Evolutionary conservation across 1,140 invertebrate genomes (phyloP), one percentile per base, ranked within the genome.

Genomic region (Caenorhabditis latens): DNA sequence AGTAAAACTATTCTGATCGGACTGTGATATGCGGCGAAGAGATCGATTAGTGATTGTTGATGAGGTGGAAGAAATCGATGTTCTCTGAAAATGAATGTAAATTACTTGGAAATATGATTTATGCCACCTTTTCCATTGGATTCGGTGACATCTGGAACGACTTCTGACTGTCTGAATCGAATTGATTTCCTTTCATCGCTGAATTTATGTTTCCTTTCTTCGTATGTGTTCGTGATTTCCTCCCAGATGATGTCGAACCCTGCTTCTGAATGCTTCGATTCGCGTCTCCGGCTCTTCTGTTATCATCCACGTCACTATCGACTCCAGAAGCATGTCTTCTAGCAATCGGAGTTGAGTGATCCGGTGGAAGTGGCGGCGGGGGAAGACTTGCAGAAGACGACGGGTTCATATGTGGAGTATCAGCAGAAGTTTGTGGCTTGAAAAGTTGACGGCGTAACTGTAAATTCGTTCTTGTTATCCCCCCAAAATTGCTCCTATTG

Each of bases 201-300:
- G 65, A 71, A 21, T 71, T 71, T 71, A 71, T 71, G 19, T 71
- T 71, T 43, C 65, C 65, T 46, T 48, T 71, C 42, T 71, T 71
- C 14, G 65, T 71, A n/a, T 71, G 65, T 9, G 65, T 71, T 43
- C 65, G 21, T 16, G 65, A 71, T 46, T 71, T 71, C 42, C 65
- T 43, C 11, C 65, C 65, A 19, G 65, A 71, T 16, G 65, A 71
- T 14, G 65, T 71, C 24, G 65, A 71, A 46, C 43, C 65, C 1
- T 46, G 7, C 43, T 71, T 71, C 40, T 71, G 65, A 42, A 32
- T 67, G 40, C 40, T 67, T 67, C 63, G 24, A 71, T 46, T 71
- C 42, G 42, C 19, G 14, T 43, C 65, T 43, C 42, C 65, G 24
- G 21, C 61, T 71, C 43, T 43, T 71, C n/a, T 46, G 42, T 11